phyloP scores from a whole-genome alignment of 2,888 invertebrate genomes.

The Petrolisthes cinctipes region DNA sequence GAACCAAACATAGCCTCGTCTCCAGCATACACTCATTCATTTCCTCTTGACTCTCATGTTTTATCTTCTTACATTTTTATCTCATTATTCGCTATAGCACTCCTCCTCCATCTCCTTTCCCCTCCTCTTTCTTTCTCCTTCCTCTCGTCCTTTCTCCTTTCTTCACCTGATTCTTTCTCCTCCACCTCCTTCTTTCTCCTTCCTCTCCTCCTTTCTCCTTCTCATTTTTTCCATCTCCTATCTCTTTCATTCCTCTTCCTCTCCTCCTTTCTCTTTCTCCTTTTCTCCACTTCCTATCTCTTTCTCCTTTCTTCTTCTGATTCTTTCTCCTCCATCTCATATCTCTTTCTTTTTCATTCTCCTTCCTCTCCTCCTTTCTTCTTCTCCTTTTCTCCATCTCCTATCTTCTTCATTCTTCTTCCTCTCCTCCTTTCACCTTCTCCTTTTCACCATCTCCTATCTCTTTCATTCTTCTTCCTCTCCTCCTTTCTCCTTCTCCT shows the following conservation, averaged over 20 bases:
- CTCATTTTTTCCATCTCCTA: neutral
- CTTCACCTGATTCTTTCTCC: neutral
- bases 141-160: neutral
- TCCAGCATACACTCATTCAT: neutral
- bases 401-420: neutral
- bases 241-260: neutral
- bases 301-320: neutral
- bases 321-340: neutral
- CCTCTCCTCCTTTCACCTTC: neutral
- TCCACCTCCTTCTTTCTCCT: neutral
- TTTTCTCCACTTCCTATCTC: neutral
- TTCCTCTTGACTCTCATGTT: too few species aligned
- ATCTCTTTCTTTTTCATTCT: neutral
- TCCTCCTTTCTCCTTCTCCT: neutral
- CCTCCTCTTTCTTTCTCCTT: neutral
- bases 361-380: neutral
- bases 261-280: neutral
- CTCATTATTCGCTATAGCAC: too few species aligned
- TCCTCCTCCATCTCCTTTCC: constrained; percentile 2
- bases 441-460: neutral
- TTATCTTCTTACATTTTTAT: neutral
- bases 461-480: neutral
- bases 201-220: neutral
- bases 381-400: neutral
- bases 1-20: neutral